Evolutionary conservation across 2,113 vertebrate species (phyloP).

Genomic region (Oryzias javanicus): DNA sequence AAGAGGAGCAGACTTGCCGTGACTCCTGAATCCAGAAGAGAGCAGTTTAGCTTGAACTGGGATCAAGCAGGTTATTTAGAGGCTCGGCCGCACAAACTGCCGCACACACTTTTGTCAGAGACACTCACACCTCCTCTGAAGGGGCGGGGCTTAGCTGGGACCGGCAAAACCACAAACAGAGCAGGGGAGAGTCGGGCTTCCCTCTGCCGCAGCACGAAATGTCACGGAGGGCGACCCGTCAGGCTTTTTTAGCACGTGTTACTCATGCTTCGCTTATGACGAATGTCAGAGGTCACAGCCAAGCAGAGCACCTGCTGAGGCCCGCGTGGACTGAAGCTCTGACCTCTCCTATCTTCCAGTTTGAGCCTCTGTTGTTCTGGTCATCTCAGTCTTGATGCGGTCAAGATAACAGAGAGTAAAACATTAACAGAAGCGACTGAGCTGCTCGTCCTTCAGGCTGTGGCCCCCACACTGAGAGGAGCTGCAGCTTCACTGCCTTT

Average conservation of each 20-base stretch:
- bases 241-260: conserved; percentile 8
- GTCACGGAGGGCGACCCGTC: conserved; percentile 40
- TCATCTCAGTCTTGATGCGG: no score
- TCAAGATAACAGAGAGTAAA: no score
- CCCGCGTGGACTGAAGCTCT: neutral
- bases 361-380: no score
- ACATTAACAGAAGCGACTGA: no score
- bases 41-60: conserved; percentile 48
- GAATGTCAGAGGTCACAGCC: neutral
- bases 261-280: neutral
- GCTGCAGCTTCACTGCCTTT: no score
- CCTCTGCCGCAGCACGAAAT: conserved; percentile 35
- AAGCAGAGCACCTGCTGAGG: conserved; percentile 13
- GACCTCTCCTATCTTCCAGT: no score
- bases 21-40: conserved; percentile 28
- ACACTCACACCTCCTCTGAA: conserved; percentile 38
- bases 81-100: conserved; percentile 46
- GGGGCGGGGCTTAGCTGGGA: conserved; percentile 60
- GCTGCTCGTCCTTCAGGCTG: no score
- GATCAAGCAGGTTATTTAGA: conserved; percentile 73
- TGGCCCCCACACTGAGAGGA: no score
- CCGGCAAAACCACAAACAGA: conserved; percentile 20
- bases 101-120: conserved; percentile 5
- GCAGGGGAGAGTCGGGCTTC: neutral
- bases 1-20: conserved; percentile 44